Base-by-base conservation (phyloP, 2,113 vertebrate species). In the Pollachius pollachius region DNA sequence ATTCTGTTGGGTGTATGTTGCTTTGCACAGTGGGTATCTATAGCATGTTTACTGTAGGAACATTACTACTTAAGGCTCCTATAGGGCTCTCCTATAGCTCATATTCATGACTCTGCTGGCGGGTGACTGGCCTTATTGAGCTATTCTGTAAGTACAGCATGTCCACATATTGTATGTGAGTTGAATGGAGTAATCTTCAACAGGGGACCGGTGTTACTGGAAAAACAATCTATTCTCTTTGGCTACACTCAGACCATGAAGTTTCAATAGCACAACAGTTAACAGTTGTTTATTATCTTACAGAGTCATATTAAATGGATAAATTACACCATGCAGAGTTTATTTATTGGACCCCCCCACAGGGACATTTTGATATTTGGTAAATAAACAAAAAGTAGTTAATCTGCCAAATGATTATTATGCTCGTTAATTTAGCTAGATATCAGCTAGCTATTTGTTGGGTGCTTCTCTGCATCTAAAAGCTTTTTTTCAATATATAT, bases 221-320 rank as follows among this genome's bases (percentile, higher is more conserved):
- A 62, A 72, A 72, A 66, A 70, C 66, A 70, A 75, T 75, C 70
- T 75, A 73, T 75, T 78, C 70, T 61, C 78, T 64, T 41, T 62
- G 54, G 75, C 71, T 54, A 67, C 70, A 62, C 65, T 68, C 25
- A 9, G 65, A 2, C 66, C 54, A 56, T 48, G 63, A 73, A 71
- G 74, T 76, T 71, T 52, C 48, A 30, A 58, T 23, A 23, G 27
- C 18, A 18, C 13, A 48, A 68, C 41, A 18, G 11, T 19, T 19
- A 12, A 41, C 15, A n/a, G 8, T 37, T 23, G 11, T 63, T n/a
- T 17, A 52, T 65, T 21, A 48, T 19, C 15, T n/a, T 52, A 21
- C 18, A 25, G 21, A 19, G 34, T 9, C 34, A n/a, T 37, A 19
- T 64, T 12, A 41, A 30, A 64, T 41, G 18, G 8, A 18, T 41